Conservation (phyloP, 2,113 vertebrate species). For the Zosterops lateralis region DNA sequence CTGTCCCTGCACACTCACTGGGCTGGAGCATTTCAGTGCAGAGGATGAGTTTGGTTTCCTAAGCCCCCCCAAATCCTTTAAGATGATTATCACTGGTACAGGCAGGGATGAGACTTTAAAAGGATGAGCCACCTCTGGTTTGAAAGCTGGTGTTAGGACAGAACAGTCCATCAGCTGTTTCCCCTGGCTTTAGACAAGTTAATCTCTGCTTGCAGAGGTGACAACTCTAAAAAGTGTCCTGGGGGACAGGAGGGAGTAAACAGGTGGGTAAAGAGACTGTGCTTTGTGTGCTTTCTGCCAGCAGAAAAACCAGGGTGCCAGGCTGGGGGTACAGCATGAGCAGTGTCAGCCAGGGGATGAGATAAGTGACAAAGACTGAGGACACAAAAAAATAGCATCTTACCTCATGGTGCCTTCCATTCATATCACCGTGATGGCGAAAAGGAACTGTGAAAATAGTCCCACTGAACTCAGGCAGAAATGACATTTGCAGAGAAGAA, state of each 20-base stretch:
- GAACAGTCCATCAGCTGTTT: not conserved
- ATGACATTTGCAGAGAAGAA: not conserved
- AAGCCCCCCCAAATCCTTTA: slow-evolving; percentile 18
- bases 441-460: not conserved
- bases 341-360: not conserved
- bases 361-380: not conserved
- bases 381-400: not conserved
- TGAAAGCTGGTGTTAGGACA: not conserved
- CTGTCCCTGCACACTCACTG: not conserved
- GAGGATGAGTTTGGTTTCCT: slow-evolving; percentile 19
- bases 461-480: not conserved
- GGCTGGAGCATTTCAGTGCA: not conserved
- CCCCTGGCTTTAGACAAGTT: not conserved
- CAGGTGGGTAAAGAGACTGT: not conserved
- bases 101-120: not conserved
- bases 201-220: not conserved
- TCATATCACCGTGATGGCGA: not conserved
- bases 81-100: slow-evolving; percentile 13
- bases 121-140: not conserved
- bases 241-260: not conserved
- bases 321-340: not conserved
- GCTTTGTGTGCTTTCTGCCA: not conserved
- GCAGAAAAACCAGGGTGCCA: not conserved
- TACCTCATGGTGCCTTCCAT: not conserved
- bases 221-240: not conserved